Evolutionary conservation across 1,140 invertebrate genomes (phyloP).

Genomic region (Anoplophora glabripennis): DNA sequence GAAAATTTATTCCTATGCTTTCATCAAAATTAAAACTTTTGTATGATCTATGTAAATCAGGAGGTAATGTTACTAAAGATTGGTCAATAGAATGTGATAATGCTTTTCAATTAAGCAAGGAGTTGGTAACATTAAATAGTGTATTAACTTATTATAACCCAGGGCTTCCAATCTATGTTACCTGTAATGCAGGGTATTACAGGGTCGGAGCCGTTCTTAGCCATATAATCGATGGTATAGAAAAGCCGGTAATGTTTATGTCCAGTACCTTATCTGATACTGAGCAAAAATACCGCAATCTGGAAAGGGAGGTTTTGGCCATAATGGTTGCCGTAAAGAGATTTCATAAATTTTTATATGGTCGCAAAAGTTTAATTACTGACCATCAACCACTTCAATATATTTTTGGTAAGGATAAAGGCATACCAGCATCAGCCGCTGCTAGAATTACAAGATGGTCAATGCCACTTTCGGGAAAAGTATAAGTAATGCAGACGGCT

Average conservation of each 20-base stretch:
- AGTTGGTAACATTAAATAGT: conserved; percentile 10
- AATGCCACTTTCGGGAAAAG: conserved; percentile 18
- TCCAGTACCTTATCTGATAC: conserved; percentile 20
- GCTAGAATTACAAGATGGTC: conserved; percentile 20
- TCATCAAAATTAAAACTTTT: too few relatives aligned
- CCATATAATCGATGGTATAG: conserved; percentile 32
- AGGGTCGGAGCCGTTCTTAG: conserved; percentile 46
- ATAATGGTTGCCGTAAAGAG: conserved; percentile 30
- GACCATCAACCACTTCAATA: conserved; percentile 23
- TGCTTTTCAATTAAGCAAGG: conserved; percentile 41
- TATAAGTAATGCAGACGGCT: conserved; percentile 21
- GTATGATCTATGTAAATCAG: too few relatives aligned
- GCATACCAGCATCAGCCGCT: conserved; percentile 10
- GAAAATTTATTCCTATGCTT: too few relatives aligned
- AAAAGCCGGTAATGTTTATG: conserved; percentile 46
- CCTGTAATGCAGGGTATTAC: conserved; percentile 39
- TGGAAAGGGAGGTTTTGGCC: conserved; percentile 32
- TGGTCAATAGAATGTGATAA: too few relatives aligned
- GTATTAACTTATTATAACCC: conserved; percentile 41
- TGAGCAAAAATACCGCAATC: conserved; percentile 29
- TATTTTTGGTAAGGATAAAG: conserved; percentile 25
- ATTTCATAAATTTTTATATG: conserved; percentile 28
- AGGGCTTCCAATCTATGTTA: conserved; percentile 30
- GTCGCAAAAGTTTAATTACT: conserved; percentile 15
- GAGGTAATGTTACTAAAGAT: too few relatives aligned